Percentiles rank a stretch among this genome's conserved stretches.
These are phyloP conservation scores for Leptestheria dahalacensis DNA, from an alignment of 1,140 invertebrate genomes.

Conservation along the genomic window DNA sequence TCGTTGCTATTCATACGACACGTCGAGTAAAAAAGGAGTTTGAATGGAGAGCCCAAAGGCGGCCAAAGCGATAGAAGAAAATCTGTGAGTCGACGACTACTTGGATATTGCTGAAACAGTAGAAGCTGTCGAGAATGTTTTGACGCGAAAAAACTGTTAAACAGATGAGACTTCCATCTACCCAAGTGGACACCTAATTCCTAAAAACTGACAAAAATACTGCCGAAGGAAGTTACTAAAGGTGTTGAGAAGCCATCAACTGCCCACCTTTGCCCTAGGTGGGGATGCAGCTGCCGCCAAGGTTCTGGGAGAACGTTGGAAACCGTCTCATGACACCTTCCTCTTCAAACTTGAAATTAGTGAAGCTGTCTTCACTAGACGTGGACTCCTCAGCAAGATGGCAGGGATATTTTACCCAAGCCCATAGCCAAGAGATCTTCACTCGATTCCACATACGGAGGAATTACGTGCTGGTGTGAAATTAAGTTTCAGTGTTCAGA, in stretches of 20 bases:
- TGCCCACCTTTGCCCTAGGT: slow-evolving; percentile 4
- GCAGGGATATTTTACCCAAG: slow-evolving; percentile 22
- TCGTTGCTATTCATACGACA: not conserved
- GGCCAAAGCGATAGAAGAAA: not conserved
- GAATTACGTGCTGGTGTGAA: too few species aligned
- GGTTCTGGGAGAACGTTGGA: not conserved
- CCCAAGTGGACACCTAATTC: slow-evolving; percentile 15
- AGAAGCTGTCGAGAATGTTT: not conserved
- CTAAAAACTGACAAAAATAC: not conserved
- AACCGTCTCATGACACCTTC: slow-evolving; percentile 2
- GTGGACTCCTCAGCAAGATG: slow-evolving; percentile 8
- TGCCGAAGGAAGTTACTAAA: not conserved
- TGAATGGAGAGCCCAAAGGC: not conserved
- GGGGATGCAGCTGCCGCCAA: not conserved
- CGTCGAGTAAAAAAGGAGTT: not conserved
- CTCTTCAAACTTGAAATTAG: not conserved
- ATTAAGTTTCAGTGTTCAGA: too few species aligned
- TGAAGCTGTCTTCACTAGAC: slow-evolving; percentile 8
- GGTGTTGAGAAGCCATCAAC: not conserved
- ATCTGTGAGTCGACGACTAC: slow-evolving; percentile 1
- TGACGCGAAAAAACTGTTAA: slow-evolving; percentile 6
- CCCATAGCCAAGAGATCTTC: too few species aligned
- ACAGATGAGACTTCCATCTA: slow-evolving; percentile 16
- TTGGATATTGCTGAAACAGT: not conserved
- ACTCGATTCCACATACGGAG: too few species aligned